phyloP scores from a whole-genome alignment of 2,113 vertebrate genomes.

The Campylomormyrus tamandua region DNA sequence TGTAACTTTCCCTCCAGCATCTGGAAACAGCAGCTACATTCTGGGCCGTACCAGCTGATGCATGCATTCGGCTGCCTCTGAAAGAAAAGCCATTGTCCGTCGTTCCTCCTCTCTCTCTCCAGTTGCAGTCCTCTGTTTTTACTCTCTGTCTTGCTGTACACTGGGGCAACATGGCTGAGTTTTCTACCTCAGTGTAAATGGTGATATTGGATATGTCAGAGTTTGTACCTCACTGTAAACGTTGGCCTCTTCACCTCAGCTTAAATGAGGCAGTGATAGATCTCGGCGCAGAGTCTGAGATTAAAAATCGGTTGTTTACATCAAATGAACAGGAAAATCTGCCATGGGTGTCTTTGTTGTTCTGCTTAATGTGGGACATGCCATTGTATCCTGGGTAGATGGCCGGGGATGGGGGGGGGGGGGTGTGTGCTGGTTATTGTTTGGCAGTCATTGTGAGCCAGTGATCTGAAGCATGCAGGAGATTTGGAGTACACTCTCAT shows the following conservation, averaged over 20 bases:
- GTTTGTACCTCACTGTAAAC: not conserved
- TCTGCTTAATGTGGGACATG: not conserved
- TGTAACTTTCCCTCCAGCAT: not conserved
- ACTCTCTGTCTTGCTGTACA: not conserved
- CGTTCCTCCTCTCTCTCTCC: not conserved
- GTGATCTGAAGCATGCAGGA: not conserved
- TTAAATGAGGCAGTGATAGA: not conserved
- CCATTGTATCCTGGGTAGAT: not conserved
- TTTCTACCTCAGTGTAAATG: not conserved
- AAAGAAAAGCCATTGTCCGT: not conserved
- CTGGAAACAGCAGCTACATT: not conserved
- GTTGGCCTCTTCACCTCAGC: not conserved
- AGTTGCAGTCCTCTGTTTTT: not conserved
- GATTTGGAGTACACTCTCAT: not conserved
- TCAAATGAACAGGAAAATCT: not conserved
- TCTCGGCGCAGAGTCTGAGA: not conserved
- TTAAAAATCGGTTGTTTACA: not conserved
- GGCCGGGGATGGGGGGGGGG: not conserved
- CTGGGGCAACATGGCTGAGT: not conserved
- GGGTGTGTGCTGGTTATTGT: not conserved
- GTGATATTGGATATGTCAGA: not conserved
- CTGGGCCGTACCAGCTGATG: not conserved
- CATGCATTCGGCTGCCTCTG: not conserved
- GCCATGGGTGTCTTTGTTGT: not conserved
- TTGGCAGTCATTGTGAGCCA: not conserved